Conservation (phyloP, 2,888 invertebrate genomes). For the Anarsia innoxiella region DNA sequence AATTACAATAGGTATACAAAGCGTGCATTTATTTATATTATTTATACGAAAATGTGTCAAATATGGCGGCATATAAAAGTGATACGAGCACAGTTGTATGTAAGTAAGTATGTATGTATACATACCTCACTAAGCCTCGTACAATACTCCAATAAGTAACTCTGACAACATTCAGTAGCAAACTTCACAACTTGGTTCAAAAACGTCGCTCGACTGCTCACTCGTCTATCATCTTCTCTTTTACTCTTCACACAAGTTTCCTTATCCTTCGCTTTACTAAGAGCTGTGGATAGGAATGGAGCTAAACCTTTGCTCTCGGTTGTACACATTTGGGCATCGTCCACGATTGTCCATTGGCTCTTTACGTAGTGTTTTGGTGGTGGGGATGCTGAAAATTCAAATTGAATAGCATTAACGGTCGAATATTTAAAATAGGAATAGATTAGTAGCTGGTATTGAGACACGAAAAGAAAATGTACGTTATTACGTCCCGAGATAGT, state of each 20-base stretch:
- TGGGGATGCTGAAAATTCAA: constrained; percentile 43
- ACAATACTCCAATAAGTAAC: constrained; percentile 65
- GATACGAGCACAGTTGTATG: no score
- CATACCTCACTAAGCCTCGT: constrained; percentile 69
- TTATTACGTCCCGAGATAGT: no score
- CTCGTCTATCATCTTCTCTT: constrained; percentile 30
- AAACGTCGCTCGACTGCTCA: constrained; percentile 47
- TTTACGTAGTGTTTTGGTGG: constrained; percentile 47
- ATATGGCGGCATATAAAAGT: no score
- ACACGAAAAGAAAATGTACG: no score
- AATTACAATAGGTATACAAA: no score
- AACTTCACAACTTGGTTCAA: constrained; percentile 58
- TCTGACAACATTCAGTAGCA: constrained; percentile 60
- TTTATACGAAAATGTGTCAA: no score
- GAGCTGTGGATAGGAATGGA: constrained; percentile 11
- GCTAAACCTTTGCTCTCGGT: constrained; percentile 23
- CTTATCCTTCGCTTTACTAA: constrained; percentile 14
- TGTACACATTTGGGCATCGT: constrained; percentile 35
- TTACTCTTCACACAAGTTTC: constrained; percentile 18
- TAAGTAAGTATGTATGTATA: no score
- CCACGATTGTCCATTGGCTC: constrained; percentile 51
- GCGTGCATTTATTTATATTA: no score
- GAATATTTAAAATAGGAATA: no score
- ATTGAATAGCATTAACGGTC: no score
- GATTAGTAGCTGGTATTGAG: no score